Base-by-base conservation (phyloP, 2,888 invertebrate species). In the Drosophila gaucha region DNA sequence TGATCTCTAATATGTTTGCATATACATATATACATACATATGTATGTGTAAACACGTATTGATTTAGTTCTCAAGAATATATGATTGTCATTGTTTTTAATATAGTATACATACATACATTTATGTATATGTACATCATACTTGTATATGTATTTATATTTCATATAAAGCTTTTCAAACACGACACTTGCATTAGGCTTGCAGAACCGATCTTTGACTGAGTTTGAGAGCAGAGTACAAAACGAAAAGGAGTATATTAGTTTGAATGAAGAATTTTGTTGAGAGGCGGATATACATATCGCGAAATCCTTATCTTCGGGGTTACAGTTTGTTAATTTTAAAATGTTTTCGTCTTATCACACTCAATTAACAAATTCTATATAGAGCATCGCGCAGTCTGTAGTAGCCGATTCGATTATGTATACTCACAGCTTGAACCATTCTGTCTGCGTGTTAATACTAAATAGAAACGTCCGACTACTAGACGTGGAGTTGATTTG, bases 391-490 rank as follows among this genome's bases (percentile, higher is more conserved):
- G 24, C 44, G 12, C 30, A 30, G 28, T 18, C 44, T 16, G 5
- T 28, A 28, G 18, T 18, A 28, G 0, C 9, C 49, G 16, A 6
- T 12, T 33, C 14, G 20, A 9, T 28, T n/a, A 33, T 35, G n/a
- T n/a, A 39, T 63, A 68, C 80, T 80, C 64, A 80, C 80, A 52
- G 74, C 60, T 55, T 74, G 60, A 64, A 66, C 50, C 80, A 87
- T 85, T 78, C 35, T 54, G 77, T 46, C 16, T 24, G 39, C 14
- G 44, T 31, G 24, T 52, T 66, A 65, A 76, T 56, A 54, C 54
- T 57, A 47, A 65, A 36, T 56, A 38, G 38, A 51, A n/a, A 41
- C 35, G 55, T 20, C 30, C 18, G 12, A 12, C 9, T 47, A 30
- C 18, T 51, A 36, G 44, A 35, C 67, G 76, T 46, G 14, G 6